phyloP scores from a whole-genome alignment of 23 tunicate species.

The Botrylloides violaceus region DNA sequence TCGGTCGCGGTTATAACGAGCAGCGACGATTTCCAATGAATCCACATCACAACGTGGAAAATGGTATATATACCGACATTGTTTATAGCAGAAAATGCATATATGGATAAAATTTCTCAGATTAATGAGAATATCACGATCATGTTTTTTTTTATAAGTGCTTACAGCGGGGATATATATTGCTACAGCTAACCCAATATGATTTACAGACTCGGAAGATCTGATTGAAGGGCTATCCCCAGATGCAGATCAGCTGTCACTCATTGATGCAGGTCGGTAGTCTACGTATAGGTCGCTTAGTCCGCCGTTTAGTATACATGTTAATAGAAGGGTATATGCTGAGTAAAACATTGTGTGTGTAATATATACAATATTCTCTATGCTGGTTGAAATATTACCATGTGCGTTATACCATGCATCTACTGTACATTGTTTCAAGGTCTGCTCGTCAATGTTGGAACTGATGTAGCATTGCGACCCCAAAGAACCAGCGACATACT shows the following conservation, averaged over 20 bases:
- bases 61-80: not conserved
- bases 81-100: not conserved
- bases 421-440: not conserved
- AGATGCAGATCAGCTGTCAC: not conserved
- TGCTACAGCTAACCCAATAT: too few species aligned
- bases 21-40: not conserved
- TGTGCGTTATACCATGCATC: too few species aligned
- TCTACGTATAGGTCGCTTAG: not conserved
- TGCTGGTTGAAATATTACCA: too few species aligned
- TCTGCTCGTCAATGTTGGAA: conserved; percentile 7
- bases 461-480: conserved; percentile 9
- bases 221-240: not conserved
- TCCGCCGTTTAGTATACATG: not conserved
- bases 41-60: not conserved
- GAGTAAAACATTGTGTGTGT: too few species aligned
- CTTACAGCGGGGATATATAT: too few species aligned
- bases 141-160: not conserved
- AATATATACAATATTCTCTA: too few species aligned
- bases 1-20: conserved; percentile 9
- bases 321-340: too few species aligned
- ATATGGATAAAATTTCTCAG: not conserved
- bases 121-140: not conserved
- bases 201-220: too few species aligned
- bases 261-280: not conserved
- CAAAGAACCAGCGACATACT: conserved; percentile 11